These are phyloP conservation scores for Halcyon leucocephala DNA, from an alignment of 2,797 vertebrate species.

Conservation along the genomic window DNA sequence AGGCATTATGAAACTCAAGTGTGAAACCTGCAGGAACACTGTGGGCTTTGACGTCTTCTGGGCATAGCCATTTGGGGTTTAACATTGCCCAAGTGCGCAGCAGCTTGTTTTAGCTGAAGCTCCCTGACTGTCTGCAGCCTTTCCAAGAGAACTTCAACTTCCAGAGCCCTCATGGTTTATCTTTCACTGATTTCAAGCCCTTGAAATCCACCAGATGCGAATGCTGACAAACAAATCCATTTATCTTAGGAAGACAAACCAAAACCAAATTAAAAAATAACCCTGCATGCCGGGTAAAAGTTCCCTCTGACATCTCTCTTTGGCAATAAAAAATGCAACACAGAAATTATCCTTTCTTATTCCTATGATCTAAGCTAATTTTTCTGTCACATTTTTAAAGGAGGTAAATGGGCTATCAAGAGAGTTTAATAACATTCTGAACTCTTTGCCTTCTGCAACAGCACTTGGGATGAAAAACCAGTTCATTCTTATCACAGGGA, in stretches of 20 bases:
- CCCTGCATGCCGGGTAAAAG: not conserved
- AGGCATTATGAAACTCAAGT: not conserved
- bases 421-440: not conserved
- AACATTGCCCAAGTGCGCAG: fast-evolving
- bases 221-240: not conserved
- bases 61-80: not conserved
- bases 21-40: not conserved
- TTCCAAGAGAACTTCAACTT: not conserved
- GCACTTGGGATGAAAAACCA: not conserved
- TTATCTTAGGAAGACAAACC: not conserved
- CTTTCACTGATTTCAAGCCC: not conserved
- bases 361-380: not conserved
- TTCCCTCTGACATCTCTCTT: not conserved
- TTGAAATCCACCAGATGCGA: not conserved
- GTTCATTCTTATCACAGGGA: not conserved
- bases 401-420: not conserved
- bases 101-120: not conserved
- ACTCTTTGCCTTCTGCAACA: not conserved
- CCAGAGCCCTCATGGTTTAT: not conserved
- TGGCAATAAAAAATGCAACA: not conserved
- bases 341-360: not conserved
- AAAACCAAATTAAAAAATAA: slow-evolving; percentile 19
- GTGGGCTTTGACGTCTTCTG: not conserved
- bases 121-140: not conserved
- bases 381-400: not conserved